These are phyloP conservation scores for Luperina nickerlii DNA, from an alignment of 2,888 invertebrate species.

Conservation along the genomic window DNA sequence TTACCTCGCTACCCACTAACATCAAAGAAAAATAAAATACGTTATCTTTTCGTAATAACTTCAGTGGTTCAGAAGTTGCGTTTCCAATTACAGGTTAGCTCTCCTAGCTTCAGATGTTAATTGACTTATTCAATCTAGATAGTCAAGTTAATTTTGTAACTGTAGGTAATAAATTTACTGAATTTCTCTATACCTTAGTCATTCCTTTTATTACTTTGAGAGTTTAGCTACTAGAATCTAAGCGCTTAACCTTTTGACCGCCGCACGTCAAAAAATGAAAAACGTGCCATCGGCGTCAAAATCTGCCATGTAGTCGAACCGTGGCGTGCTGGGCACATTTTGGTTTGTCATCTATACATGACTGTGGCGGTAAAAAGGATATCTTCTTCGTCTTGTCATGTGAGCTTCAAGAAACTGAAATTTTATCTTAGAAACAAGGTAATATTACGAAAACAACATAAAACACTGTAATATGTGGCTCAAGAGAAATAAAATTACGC, in stretches of 20 bases:
- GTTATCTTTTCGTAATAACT: slow-evolving; percentile 15
- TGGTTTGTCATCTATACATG: too few species aligned
- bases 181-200: neutral
- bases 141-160: slow-evolving; percentile 33
- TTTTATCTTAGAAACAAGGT: neutral
- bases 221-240: slow-evolving; percentile 1
- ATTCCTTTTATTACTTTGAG: slow-evolving; percentile 20
- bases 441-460: slow-evolving; percentile 28
- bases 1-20: neutral
- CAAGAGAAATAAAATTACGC: slow-evolving; percentile 47
- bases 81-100: slow-evolving; percentile 27
- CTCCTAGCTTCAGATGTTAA: slow-evolving; percentile 19
- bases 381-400: slow-evolving; percentile 8
- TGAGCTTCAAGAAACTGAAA: slow-evolving; percentile 13
- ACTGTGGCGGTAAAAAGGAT: neutral
- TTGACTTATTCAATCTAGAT: slow-evolving; percentile 44
- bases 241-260: neutral
- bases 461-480: slow-evolving; percentile 30
- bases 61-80: slow-evolving; percentile 15
- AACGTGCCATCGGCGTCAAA: too few species aligned
- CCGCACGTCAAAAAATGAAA: too few species aligned
- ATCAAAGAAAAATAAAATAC: slow-evolving; percentile 11
- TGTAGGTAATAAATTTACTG: slow-evolving; percentile 16
- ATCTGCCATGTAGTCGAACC: too few species aligned
- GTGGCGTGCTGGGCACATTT: too few species aligned